phyloP scores from a whole-genome alignment of 1,140 invertebrate species.

The Nasonia longicornis region DNA sequence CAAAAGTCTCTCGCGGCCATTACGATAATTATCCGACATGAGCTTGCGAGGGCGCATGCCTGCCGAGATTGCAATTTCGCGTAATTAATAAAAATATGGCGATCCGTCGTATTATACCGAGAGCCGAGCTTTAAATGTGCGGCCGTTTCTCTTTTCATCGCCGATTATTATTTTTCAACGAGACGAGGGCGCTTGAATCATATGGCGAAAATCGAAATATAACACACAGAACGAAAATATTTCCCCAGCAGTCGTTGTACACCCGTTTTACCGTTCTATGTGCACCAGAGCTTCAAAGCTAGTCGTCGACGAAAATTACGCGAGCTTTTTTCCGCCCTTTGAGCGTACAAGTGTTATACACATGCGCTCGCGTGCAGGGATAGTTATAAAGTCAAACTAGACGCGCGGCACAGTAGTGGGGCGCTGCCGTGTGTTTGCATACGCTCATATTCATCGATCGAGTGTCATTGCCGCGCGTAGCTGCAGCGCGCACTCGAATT shows the following conservation, averaged over 20 bases:
- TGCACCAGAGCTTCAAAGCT: no score
- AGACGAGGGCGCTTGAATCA: no score
- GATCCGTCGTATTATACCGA: not conserved
- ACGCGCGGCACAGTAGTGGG: not conserved
- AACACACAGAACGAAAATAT: no score
- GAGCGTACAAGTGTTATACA: not conserved
- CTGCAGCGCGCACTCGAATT: conserved; percentile 22
- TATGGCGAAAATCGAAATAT: no score
- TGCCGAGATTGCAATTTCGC: conserved; percentile 23
- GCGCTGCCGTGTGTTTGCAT: not conserved
- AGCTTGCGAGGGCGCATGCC: not conserved
- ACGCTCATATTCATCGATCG: conserved; percentile 37
- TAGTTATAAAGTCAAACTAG: conserved; percentile 12
- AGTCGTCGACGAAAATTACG: no score
- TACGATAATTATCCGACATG: conserved; percentile 43
- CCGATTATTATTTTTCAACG: no score
- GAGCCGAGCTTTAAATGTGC: no score
- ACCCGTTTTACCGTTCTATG: no score
- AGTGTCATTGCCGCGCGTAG: conserved; percentile 26
- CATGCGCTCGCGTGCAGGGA: not conserved
- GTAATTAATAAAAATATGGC: conserved; percentile 44
- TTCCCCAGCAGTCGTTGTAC: no score
- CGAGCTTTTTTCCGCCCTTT: not conserved
- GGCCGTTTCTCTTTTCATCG: not conserved
- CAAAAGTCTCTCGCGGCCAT: conserved; percentile 37